These are phyloP conservation scores for Cyrtorhinus lividipennis DNA, from an alignment of 1,140 invertebrate genomes.

Conservation along the genomic window DNA sequence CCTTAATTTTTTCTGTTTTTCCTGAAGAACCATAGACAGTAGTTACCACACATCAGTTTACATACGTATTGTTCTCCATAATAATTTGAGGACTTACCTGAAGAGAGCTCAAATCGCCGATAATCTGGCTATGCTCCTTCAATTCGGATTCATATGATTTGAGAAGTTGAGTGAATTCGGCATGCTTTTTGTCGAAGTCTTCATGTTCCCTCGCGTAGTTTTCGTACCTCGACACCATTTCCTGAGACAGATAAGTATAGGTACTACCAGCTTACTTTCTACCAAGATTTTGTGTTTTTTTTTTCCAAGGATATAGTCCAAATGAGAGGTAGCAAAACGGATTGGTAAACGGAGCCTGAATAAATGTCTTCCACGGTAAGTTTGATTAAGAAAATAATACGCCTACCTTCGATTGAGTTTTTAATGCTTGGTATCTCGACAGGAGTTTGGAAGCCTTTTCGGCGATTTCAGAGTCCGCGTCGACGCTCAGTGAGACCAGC, in stretches of 20 bases:
- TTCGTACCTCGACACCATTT: conserved; percentile 61
- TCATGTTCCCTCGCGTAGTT: conserved; percentile 73
- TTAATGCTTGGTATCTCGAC: conserved; percentile 71
- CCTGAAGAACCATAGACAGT: conserved; percentile 43
- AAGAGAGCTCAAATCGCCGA: conserved; percentile 68
- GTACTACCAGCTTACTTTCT: no score
- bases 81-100: no score
- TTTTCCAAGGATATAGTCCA: no score
- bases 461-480: conserved; percentile 60
- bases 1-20: conserved; percentile 66
- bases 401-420: conserved; percentile 57
- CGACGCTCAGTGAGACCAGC: conserved; percentile 52
- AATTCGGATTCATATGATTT: conserved; percentile 52
- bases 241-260: conserved; percentile 30
- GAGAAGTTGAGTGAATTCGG: conserved; percentile 59
- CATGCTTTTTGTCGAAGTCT: conserved; percentile 62
- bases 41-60: background rate
- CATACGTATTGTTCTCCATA: no score
- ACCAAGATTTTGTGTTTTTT: no score
- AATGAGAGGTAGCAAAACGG: no score
- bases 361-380: no score
- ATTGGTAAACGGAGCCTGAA: no score
- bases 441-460: conserved; percentile 62
- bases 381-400: no score
- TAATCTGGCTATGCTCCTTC: conserved; percentile 64